Base-by-base conservation (phyloP, 2,113 vertebrate genomes). In the Cheilinus undulatus region DNA sequence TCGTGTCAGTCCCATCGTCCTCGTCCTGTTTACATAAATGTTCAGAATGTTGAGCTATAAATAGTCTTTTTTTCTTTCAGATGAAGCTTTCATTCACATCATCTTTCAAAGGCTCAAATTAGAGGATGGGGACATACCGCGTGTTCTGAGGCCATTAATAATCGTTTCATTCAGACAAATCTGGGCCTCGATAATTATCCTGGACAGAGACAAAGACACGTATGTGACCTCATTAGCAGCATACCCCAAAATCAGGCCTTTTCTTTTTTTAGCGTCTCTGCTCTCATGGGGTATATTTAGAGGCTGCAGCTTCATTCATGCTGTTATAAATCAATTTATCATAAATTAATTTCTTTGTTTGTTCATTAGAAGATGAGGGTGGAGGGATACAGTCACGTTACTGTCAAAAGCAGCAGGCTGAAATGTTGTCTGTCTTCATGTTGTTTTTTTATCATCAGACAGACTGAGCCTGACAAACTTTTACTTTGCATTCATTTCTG, bases 111-210 rank as follows among this genome's bases (percentile, higher is more conserved):
- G 66, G 65, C 48, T 76, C 45, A 87, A 88, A 88, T 88, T 69
- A 83, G 85, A 52, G 86, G 82, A 80, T 58, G 69, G 59, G 51
- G 24, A 23, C 70, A 87, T 91, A 88, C 83, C 84, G 27, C 69
- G 78, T 64, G 78, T 76, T 85, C 83, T 83, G 80, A 78, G 79
- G 69, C 88, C 73, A 79, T 78, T 70, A 89, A 89, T 92, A 93
- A 94, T 93, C 76, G 80, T 78, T 78, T 85, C 86, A 92, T 94
- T 93, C 89, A 93, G 61, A 83, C 76, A 80, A 91, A 93, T 91
- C 76, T 89, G 82, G 82, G 86, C 74, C 89, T 79, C 82, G 54
- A 77, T 93, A 92, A 92, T 93, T 92, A 91, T 84, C 88, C 56
- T 59, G 75, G 69, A 60, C 56, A 70, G 53, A 63, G 46, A 83